Base-by-base conservation (phyloP, 2,113 vertebrate species). In the Sturnus vulgaris region DNA sequence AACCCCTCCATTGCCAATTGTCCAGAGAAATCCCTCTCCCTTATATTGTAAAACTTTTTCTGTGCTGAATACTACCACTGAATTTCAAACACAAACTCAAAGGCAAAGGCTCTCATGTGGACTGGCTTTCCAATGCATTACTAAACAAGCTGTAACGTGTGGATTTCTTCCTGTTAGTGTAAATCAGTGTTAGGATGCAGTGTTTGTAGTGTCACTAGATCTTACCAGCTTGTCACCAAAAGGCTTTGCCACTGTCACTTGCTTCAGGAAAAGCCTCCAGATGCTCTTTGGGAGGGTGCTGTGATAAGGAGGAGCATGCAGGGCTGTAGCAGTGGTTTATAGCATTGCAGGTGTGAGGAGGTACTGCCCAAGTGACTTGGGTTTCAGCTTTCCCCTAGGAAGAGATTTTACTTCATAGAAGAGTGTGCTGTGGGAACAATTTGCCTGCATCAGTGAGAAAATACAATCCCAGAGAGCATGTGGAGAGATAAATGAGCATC, bases 1-100 rank as follows among this genome's bases (percentile, higher is more conserved):
- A 96, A 95, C 88, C 77, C 88, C 75, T 93, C 61, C 76, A 70
- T 61, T 93, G 80, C 88, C 81, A 85, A 8, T 18, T 70, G 65
- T 63, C 50, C 50, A 12, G 64, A 66, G 55, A 89, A 95, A 84
- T 90, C 50, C n/a, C 9, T 14, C 68, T 92, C 37, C n/a, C 65
- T 63, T 72, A 17, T 14, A 22, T 33, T 80, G 44, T 39, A 61
- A 90, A 85, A 89, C 15, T 73, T 90, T 47, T 57, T 64, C 35
- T 59, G 1, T 76, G 47, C 59, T 65, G 39, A 81, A 63, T 50
- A 33, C 17, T 81, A 35, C 44, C 50, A 37, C 37, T 81, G 75
- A 57, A 63, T 92, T 90, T 91, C 53, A 33, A 66, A 44, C 66
- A 53, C 52, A 89, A 82, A 40, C 28, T 23, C 42, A 25, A 93